A percentile compares a stretch with the other conserved stretches of the same genome.
These are phyloP conservation scores for Megaceryle alcyon DNA, from an alignment of 2,797 vertebrate species.

Conservation along the genomic window DNA sequence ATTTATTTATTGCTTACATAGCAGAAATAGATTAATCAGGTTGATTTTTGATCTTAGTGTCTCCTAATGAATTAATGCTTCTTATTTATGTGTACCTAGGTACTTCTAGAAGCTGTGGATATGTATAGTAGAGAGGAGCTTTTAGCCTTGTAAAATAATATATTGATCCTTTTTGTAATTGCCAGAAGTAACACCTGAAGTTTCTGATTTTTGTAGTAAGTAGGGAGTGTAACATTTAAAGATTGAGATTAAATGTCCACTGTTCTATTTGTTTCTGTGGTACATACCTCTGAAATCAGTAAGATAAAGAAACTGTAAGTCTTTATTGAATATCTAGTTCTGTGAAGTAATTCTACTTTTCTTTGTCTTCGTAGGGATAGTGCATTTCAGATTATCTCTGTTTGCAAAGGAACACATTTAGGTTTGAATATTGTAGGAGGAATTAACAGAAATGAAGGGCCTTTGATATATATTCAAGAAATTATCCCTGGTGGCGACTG, in stretches of 20 bases:
- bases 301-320: background rate
- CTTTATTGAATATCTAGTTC: background rate
- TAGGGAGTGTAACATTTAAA: background rate
- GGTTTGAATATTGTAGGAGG: constrained; percentile 91
- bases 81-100: background rate
- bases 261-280: background rate
- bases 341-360: background rate
- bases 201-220: background rate
- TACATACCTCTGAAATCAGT: background rate
- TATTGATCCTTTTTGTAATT: background rate
- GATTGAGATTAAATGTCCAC: background rate
- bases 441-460: constrained; percentile 89
- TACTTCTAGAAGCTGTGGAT: background rate
- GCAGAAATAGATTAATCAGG: background rate
- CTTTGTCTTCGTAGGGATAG: constrained; percentile 79
- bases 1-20: background rate
- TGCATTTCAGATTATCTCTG: constrained; percentile 89
- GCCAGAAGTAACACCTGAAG: background rate
- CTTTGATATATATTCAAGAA: constrained; percentile 93
- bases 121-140: background rate
- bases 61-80: background rate
- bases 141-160: background rate
- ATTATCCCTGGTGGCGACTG: constrained; percentile 91
- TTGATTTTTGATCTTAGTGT: background rate
- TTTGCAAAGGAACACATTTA: constrained; percentile 87